Base-by-base conservation (phyloP, 2,888 invertebrate species). In the Ornithoptera alexandrae region DNA sequence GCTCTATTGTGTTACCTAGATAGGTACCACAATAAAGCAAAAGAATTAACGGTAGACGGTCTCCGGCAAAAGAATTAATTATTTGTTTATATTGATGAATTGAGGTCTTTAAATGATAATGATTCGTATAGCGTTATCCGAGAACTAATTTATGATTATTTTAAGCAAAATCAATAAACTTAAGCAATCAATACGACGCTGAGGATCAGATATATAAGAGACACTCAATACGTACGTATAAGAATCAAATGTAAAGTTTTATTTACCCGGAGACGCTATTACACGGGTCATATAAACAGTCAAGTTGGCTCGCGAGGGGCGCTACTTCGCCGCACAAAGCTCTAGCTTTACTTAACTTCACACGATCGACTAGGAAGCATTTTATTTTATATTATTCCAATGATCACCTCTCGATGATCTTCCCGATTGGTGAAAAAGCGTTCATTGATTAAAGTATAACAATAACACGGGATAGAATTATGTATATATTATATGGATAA, bases 221-320 rank as follows among this genome's bases (percentile, higher is more conserved):
- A 67, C 74, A 71, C 74, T 78, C 82, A 74, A 81, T 81, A 81
- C 30, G 30, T 30, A 30, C 30, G 30, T 30, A 30, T 82, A 80
- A 75, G 83, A 84, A 83, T 84, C 85, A 85, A 88, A 87, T 85
- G 84, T 83, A 86, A 84, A 85, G 87, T 86, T 87, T 87, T 88
- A 89, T 88, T 88, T 87, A 88, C 86, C 88, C 87, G 85, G 87
- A 87, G 87, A 84, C 84, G 83, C 87, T 84, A 87, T 89, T 89
- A 89, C 88, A 89, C 89, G 89, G 89, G 85, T 89, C 89, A 89
- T 89, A 88, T 89, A 89, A 87, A 85, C 86, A 86, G 88, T 88
- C 88, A 88, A 89, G 86, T 88, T 87, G 78, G 82, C 82, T 80
- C 76, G 78, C 79, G 81, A 78, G 78, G 80, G 80, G 80, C 80